phyloP scores from a whole-genome alignment of 2,113 vertebrate genomes.

The Ceyx cyanopectus region DNA sequence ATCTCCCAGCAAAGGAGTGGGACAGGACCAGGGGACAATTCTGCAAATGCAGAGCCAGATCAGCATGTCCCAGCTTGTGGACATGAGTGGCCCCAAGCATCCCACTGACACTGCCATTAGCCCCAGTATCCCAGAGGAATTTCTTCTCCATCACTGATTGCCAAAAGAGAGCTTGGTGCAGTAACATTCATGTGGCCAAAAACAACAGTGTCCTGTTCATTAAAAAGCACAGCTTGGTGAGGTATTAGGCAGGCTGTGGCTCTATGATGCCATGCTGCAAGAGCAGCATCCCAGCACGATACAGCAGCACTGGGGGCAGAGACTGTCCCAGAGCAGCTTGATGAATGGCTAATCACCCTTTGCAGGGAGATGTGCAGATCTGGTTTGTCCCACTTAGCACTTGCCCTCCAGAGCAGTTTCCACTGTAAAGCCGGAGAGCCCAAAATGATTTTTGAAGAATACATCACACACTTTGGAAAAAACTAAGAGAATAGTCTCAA shows the following conservation, averaged over 20 bases:
- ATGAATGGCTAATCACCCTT: accelerated
- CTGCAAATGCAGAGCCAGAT: accelerated
- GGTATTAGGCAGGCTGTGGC: too few species aligned
- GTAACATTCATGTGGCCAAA: too few species aligned
- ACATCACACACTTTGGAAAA: neutral
- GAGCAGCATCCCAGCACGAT: neutral
- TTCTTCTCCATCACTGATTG: neutral
- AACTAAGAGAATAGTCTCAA: neutral
- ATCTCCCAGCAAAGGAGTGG: accelerated
- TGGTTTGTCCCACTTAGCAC: neutral
- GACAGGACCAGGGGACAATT: neutral
- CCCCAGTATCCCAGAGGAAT: neutral
- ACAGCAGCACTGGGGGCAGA: neutral
- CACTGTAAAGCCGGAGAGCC: neutral
- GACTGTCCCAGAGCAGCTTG: neutral
- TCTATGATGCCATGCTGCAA: too few species aligned
- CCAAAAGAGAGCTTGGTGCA: too few species aligned
- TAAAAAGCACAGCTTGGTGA: too few species aligned
- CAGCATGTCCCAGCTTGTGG: accelerated
- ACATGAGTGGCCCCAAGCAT: accelerated
- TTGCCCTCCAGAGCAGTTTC: neutral
- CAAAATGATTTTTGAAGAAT: neutral
- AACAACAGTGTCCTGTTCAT: too few species aligned
- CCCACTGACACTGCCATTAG: too few species aligned
- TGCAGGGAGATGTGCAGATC: neutral